phyloP scores from a whole-genome alignment of 2,113 vertebrate genomes.

The Lonchura striata region DNA sequence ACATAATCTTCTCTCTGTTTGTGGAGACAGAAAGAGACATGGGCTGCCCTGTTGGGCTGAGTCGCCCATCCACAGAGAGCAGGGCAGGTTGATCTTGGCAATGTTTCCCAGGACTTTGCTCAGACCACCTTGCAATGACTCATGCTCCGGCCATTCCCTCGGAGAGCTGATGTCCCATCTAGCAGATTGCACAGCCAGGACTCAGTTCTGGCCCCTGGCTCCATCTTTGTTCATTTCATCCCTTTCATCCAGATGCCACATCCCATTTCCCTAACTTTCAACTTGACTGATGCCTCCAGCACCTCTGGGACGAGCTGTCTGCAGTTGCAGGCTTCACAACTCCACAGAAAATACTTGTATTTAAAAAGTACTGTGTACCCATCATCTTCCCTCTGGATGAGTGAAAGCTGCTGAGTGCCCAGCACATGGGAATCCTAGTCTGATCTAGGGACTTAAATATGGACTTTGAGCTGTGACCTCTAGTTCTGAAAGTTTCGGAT shows the following conservation, averaged over 20 bases:
- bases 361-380: background rate
- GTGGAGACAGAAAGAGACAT: background rate
- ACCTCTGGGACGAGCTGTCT: background rate
- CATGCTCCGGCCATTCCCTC: background rate
- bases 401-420: background rate
- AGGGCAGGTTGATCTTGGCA: background rate
- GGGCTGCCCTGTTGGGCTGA: background rate
- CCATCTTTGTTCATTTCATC: background rate
- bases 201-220: background rate
- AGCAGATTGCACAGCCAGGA: background rate
- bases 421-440: background rate
- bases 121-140: background rate
- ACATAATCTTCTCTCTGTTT: conserved; percentile 1
- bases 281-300: background rate
- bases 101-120: background rate
- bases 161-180: background rate
- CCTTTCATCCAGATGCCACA: background rate
- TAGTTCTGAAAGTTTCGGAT: background rate
- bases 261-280: background rate
- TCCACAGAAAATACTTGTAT: background rate
- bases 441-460: background rate
- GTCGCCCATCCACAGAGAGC: background rate
- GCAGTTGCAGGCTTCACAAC: background rate
- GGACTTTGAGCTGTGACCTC: background rate
- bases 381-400: background rate